Evolutionary conservation across 1,140 invertebrate species (phyloP).

Genomic region (Lepidotrigona ventralis): DNA sequence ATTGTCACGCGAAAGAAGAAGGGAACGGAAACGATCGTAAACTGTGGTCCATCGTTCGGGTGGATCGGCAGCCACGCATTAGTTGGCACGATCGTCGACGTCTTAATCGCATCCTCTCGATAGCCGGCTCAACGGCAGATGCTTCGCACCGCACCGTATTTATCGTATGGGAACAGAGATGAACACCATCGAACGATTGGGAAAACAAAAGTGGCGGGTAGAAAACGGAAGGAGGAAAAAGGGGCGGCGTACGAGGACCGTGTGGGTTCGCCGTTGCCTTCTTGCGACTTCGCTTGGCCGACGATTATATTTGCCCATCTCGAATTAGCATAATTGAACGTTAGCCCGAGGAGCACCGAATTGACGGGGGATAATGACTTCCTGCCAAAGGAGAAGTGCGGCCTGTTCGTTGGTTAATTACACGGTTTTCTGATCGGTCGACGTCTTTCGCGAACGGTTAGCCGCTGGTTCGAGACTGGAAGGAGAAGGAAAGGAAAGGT

Average conservation of each 20-base stretch:
- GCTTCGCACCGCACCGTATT: constrained; percentile 37
- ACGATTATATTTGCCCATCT: constrained; percentile 68
- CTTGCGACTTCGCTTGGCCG: constrained; percentile 8
- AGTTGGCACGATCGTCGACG: constrained; percentile 56
- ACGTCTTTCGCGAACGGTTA: background rate
- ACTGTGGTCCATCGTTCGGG: background rate
- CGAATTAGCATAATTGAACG: constrained; percentile 73
- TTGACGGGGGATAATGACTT: constrained; percentile 69
- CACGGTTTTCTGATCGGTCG: constrained; percentile 56
- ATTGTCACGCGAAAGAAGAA: background rate
- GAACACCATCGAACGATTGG: background rate
- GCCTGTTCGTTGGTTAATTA: constrained; percentile 65
- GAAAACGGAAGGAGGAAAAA: background rate
- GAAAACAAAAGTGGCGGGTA: background rate
- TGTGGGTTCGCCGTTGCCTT: constrained; percentile 12
- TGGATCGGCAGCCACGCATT: constrained; percentile 57
- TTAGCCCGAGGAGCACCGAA: constrained; percentile 59
- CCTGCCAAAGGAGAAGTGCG: constrained; percentile 65
- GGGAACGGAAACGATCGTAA: background rate
- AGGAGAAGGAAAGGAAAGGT: background rate
- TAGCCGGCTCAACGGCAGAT: constrained; percentile 11
- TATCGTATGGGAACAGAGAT: constrained; percentile 30
- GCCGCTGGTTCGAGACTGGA: background rate
- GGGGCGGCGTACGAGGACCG: constrained; percentile 22
- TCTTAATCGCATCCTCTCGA: constrained; percentile 51